Percentiles rank a stretch among this genome's conserved stretches.
These are phyloP conservation scores for Camelus dromedarius DNA, from an alignment of 2,113 vertebrate species.

Conservation along the genomic window DNA sequence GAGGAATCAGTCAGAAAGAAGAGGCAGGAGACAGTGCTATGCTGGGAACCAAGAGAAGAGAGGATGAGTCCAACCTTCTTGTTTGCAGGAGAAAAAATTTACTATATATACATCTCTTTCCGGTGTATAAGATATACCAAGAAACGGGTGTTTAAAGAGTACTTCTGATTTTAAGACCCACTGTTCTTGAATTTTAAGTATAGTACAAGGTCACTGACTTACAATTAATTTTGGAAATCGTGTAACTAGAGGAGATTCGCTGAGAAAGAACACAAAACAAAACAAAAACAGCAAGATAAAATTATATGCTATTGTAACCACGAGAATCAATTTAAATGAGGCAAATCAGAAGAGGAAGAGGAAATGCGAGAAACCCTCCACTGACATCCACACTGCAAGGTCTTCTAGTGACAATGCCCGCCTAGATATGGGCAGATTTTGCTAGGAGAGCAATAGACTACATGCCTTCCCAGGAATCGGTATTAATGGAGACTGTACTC, in stretches of 20 bases:
- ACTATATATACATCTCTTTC: no score
- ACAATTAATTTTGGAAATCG: neutral
- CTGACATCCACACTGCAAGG: neutral
- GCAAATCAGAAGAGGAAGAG: neutral
- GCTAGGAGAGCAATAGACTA: neutral
- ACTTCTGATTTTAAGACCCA: neutral
- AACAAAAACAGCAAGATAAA: neutral
- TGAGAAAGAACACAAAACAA: neutral
- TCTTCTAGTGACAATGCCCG: neutral
- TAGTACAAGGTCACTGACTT: neutral
- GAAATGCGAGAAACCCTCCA: neutral
- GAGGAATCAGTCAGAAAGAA: neutral
- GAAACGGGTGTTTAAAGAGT: neutral
- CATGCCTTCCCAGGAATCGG: neutral
- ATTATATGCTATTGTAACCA: neutral
- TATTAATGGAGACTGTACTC: constrained; percentile 56
- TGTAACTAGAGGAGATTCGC: constrained; percentile 43
- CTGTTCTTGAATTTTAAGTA: neutral
- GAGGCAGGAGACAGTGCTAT: neutral
- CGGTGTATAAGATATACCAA: neutral
- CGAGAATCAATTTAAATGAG: neutral
- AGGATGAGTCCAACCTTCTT: neutral
- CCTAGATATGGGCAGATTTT: neutral
- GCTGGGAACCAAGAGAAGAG: neutral
- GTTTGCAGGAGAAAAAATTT: neutral